Conservation (phyloP, 1,140 invertebrate species). For the Panagrolaimus sp. region DNA sequence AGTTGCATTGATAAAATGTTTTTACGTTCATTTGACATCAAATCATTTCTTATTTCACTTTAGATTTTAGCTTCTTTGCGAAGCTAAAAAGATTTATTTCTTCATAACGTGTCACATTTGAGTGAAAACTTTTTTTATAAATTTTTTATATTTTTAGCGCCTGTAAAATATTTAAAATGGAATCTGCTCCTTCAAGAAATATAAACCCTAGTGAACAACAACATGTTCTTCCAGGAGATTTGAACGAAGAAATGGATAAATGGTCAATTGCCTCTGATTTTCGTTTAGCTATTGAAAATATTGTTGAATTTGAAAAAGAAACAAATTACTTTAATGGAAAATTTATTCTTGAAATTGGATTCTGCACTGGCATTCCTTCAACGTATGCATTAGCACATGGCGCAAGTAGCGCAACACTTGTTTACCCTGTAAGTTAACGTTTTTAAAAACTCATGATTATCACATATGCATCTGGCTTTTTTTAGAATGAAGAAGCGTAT, state of each 20-base stretch:
- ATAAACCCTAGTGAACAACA: constrained; percentile 18
- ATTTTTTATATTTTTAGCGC: too few relatives aligned
- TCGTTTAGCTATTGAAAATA: constrained; percentile 45
- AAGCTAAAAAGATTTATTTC: too few relatives aligned
- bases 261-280: constrained; percentile 53
- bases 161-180: too few relatives aligned
- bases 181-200: too few relatives aligned
- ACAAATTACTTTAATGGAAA: constrained; percentile 51
- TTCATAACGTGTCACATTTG: too few relatives aligned
- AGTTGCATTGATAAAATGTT: too few relatives aligned
- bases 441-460: too few relatives aligned
- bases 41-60: too few relatives aligned
- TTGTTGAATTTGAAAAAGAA: constrained; percentile 48
- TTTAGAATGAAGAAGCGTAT: constrained; percentile 29
- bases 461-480: background rate
- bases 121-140: too few relatives aligned
- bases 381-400: constrained; percentile 46
- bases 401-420: constrained; percentile 38
- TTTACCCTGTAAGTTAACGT: constrained; percentile 18
- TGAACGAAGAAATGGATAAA: constrained; percentile 5
- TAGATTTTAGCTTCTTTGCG: too few relatives aligned
- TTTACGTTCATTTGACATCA: too few relatives aligned
- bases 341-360: constrained; percentile 49
- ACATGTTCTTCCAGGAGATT: background rate
- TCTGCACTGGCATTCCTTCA: constrained; percentile 50